These are phyloP conservation scores for Hemibagrus wyckioides DNA, from an alignment of 2,113 vertebrate genomes.

Conservation along the genomic window DNA sequence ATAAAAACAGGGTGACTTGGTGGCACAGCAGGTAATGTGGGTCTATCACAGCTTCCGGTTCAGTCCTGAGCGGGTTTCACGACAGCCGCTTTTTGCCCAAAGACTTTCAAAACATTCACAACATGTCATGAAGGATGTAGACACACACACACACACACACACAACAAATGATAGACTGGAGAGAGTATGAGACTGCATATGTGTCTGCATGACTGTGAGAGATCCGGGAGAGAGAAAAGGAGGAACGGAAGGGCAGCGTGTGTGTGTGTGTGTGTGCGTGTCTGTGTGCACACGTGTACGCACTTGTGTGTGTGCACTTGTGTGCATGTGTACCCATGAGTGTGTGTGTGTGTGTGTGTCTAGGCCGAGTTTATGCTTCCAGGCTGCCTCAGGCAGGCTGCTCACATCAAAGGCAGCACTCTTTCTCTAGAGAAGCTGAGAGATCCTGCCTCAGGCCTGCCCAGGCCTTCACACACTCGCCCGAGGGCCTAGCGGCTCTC, in stretches of 20 bases:
- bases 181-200: not conserved
- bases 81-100: slow-evolving; percentile 14
- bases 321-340: not conserved
- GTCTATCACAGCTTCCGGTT: not conserved
- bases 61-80: not conserved
- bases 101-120: slow-evolving; percentile 45
- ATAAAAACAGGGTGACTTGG: not conserved
- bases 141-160: not conserved
- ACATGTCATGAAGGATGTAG: slow-evolving; percentile 42
- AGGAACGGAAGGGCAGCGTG: slow-evolving; percentile 4
- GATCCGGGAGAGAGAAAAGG: not conserved
- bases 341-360: slow-evolving; percentile 36
- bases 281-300: not conserved
- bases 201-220: slow-evolving; percentile 14
- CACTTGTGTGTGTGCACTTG: slow-evolving; percentile 26
- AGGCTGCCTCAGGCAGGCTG: slow-evolving; percentile 69
- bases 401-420: slow-evolving; percentile 74
- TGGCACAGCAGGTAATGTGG: not conserved
- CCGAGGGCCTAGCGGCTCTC: slow-evolving; percentile 61
- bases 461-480: slow-evolving; percentile 71
- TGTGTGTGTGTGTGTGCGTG: not conserved
- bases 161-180: no score
- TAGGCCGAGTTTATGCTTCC: slow-evolving; percentile 59
- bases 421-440: slow-evolving; percentile 71
- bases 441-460: slow-evolving; percentile 64